phyloP scores from a whole-genome alignment of 2,113 vertebrate genomes.

The Probosciger aterrimus region DNA sequence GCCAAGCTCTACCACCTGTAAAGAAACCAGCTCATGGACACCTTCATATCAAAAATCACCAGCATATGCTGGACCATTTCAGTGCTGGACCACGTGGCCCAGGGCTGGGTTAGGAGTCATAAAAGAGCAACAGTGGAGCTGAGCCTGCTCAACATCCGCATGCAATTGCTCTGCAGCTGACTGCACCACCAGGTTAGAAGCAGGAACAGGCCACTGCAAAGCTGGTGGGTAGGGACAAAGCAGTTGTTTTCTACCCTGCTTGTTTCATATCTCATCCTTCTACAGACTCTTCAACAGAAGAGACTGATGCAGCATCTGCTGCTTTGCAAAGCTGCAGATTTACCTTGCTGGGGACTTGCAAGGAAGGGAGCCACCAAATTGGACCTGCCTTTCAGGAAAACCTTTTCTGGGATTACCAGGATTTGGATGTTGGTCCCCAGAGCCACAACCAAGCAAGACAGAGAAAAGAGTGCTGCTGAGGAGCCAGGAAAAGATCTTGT shows the following conservation, averaged over 20 bases:
- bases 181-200: neutral
- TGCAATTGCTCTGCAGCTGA: neutral
- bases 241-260: neutral
- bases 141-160: neutral
- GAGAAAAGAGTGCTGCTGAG: neutral
- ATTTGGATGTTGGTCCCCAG: neutral
- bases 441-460: neutral
- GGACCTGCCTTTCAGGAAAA: neutral
- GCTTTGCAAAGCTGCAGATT: neutral
- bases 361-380: neutral
- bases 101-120: neutral
- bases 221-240: neutral
- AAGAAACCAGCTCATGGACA: neutral
- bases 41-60: neutral
- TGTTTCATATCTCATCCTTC: neutral
- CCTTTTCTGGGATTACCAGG: neutral
- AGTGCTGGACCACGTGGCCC: neutral
- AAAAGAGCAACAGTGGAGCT: neutral
- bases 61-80: neutral
- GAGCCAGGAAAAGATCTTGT: neutral
- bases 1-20: neutral
- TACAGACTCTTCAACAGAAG: neutral
- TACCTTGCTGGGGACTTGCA: neutral
- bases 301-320: neutral
- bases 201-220: neutral